Percentiles rank a stretch among this genome's conserved stretches.
phyloP scores from a whole-genome alignment of 2,888 invertebrate species.

The Nomada ruficornis region DNA sequence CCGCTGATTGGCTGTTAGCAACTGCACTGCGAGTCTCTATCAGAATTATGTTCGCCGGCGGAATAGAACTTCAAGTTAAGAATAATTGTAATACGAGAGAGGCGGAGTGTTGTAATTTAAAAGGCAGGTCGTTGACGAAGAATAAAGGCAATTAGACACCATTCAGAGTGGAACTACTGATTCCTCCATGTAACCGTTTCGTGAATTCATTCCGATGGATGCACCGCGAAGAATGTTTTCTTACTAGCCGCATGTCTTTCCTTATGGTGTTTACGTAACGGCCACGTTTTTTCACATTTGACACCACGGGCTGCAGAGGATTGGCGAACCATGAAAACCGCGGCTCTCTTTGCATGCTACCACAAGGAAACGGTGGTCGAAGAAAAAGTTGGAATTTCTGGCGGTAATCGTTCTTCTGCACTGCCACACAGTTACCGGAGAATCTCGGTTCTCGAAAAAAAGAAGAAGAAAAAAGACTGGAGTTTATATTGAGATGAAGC shows the following conservation, averaged over 20 bases:
- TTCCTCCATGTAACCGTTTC: constrained; percentile 30
- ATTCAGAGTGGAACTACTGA: constrained; percentile 39
- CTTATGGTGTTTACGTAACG: constrained; percentile 48
- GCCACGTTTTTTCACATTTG: constrained; percentile 28
- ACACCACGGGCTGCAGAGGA: constrained; percentile 11
- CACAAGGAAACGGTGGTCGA: constrained; percentile 29
- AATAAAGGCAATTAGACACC: constrained; percentile 52
- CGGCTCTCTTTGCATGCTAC: constrained; percentile 52
- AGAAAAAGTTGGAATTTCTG: constrained; percentile 45
- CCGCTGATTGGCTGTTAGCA: constrained; percentile 27
- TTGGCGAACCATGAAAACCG: constrained; percentile 59
- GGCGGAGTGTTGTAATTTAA: constrained; percentile 31
- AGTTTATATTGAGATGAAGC: constrained; percentile 1
- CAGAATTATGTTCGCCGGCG: background rate
- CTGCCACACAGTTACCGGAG: constrained; percentile 23
- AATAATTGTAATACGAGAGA: constrained; percentile 19
- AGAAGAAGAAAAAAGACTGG: too few relatives aligned
- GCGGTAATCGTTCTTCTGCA: constrained; percentile 37
- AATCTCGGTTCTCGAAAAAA: constrained; percentile 10
- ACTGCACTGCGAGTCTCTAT: constrained; percentile 1
- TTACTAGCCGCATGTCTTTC: constrained; percentile 27
- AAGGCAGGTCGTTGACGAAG: constrained; percentile 34
- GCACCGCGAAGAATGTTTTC: background rate
- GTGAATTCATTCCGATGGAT: constrained; percentile 17
- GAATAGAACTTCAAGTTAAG: background rate